Base-by-base conservation (phyloP, 2,797 vertebrate species). In the Acropternis orthonyx region DNA sequence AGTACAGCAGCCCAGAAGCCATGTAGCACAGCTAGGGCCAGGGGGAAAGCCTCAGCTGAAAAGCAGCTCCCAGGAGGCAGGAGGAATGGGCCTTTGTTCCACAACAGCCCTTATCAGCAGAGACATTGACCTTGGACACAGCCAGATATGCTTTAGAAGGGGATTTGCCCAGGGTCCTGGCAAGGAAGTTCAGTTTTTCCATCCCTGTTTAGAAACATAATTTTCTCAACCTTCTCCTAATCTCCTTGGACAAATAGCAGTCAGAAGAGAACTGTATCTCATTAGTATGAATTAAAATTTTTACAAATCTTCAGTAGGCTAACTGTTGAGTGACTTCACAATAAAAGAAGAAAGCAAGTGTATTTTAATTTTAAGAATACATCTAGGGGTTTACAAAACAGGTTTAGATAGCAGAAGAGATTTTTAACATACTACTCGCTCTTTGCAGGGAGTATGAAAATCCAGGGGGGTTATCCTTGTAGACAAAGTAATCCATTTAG, bases 311-410 rank as follows among this genome's bases (percentile, higher is more conserved):
- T 63, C n/a, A 76, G 36, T 56, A 41, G 32, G 20, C 8, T 74
- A 68, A 72, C 77, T 83, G 32, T 67, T 66, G 41, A 85, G 8
- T 39, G 49, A 68, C 56, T 85, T 69, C 7, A 4, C 0, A 4
- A 69, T 52, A 54, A 83, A 77, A 93, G 59, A 52, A 85, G 72
- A 74, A 93, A 84, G n/a, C 21, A 75, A 90, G 11, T 7, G 4
- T 55, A 51, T 69, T 92, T 95, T 81, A 54, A 78, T 93, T 95
- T 86, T 69, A 58, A 65, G 22, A 72, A 32, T 62, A 22, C 46
- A 69, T 48, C n/a, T 44, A n/a, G 5, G 9, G 22, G 27, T 66
- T 92, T 92, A 86, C n/a, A 65, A 62, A 26, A 46, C 27, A 62
- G 22, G n/a, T 74, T 95, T 46, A 83, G 43, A 78, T 34, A 81